Evolutionary conservation across 1,140 invertebrate genomes (phyloP).

Genomic region (Zaprionus nigranus): DNA sequence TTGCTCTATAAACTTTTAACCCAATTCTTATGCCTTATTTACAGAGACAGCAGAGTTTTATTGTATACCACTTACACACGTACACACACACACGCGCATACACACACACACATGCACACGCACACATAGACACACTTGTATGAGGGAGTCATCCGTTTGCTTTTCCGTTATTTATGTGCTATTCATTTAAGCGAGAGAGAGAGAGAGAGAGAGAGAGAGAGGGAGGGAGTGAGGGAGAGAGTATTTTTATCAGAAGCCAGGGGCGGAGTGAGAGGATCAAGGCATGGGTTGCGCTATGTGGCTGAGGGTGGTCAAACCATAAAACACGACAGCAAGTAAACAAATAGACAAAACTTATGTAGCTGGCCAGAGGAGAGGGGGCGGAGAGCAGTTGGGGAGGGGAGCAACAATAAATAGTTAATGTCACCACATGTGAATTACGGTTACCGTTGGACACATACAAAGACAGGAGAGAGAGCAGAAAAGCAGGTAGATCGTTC

Average conservation of each 20-base stretch:
- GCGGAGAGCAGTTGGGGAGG: fast-evolving
- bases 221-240: neutral
- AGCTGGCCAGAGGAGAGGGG: neutral
- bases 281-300: neutral
- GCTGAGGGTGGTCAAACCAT: neutral
- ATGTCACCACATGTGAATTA: neutral
- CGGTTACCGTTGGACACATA: neutral
- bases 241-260: constrained; percentile 36
- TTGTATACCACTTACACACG: constrained; percentile 50
- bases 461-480: neutral
- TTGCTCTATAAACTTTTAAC: constrained; percentile 82
- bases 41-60: constrained; percentile 71
- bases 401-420: neutral
- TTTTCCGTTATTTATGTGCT: constrained; percentile 46
- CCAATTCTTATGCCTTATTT: constrained; percentile 78
- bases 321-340: constrained; percentile 18
- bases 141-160: constrained; percentile 27
- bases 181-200: constrained; percentile 25
- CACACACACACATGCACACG: neutral
- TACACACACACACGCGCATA: neutral
- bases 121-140: neutral
- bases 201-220: no score
- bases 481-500: neutral
- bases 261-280: no score
- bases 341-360: constrained; percentile 10